Base-by-base conservation (phyloP, 2,797 vertebrate genomes). In the Clarias platycephalus region DNA sequence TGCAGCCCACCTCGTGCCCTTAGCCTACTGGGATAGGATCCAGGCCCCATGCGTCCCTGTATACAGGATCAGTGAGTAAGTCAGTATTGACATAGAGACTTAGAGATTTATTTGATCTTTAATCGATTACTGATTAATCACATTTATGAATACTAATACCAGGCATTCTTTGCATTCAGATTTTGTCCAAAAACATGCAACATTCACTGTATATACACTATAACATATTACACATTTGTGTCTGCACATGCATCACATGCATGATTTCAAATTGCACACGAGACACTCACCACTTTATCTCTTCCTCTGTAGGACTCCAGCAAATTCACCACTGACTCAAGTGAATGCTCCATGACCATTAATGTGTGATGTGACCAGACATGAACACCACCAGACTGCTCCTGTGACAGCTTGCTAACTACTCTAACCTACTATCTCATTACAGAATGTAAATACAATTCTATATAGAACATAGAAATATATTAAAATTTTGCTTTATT, bases 271-370 rank as follows among this genome's bases (percentile, higher is more conserved):
- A 58, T 34, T 28, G 24, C 10, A 18, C 68, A 62, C 10, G 1
- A 68, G 62, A 70, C 81, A 94, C 97, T 96, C 91, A 98, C 97
- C 92, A 95, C 92, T 92, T 97, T 96, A 88, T 99, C 97, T 80
- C 97, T 95, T 37, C 96, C 97, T 88, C 97, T 93, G 92, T 98
- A 96, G 0, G 96, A 95, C 91, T 99, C 98, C 85, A 98, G 90
- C 37, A 93, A 81, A 3, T 92, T 90, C 2, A 95, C 94, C 55
- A 97, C 84, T 15, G 91, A 88, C 84, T 92, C 68, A 84, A 97
- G 55, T 12, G 89, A 88, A 81, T 89, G 80, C 90, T 94, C 94
- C 96, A 97, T 87, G 55, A 40, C 68, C 18, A 31, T 12, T 26
- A 26, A 22, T 12, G 6, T 20, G 2, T 16, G 6, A 4, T 71